A percentile compares a stretch with the other conserved stretches of the same genome.
Evolutionary conservation across 37 sponge, comb jelly and placozoan species (phyloP).

Genomic region (Sycon ciliatum): DNA sequence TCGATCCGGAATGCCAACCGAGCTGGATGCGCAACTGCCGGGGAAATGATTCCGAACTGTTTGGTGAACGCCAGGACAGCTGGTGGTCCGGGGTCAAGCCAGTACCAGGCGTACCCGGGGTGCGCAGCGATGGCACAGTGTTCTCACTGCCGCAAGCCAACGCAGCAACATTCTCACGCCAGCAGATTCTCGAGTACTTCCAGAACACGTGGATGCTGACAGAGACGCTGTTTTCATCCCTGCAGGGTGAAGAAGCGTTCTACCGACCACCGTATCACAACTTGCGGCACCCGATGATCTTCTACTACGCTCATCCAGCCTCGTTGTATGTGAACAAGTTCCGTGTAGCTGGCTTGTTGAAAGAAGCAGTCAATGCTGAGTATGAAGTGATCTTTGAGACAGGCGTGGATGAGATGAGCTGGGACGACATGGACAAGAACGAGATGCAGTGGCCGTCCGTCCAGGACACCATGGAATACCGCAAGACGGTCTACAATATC

Average conservation of each 20-base stretch:
- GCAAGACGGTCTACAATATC: conserved; percentile 48
- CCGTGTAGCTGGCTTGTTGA: conserved; percentile 12
- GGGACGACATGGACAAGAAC: conserved; percentile 91
- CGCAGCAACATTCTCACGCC: no score
- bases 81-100: no score
- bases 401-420: conserved; percentile 88
- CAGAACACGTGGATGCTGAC: conserved; percentile 65
- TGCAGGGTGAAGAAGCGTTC: conserved; percentile 62
- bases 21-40: no score
- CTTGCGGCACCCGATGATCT: conserved; percentile 13
- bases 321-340: conserved; percentile 21
- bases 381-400: conserved; percentile 78
- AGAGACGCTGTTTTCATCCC: conserved; percentile 52
- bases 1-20: no score
- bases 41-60: no score
- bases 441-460: conserved; percentile 76
- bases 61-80: no score
- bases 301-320: conserved; percentile 26
- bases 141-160: no score
- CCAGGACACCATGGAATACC: conserved; percentile 50
- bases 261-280: no score
- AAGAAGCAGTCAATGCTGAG: conserved; percentile 53
- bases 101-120: no score
- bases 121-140: no score
- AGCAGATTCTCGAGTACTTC: conserved; percentile 68